Conservation (phyloP, 2,888 invertebrate species). For the Tetragnatha montana region DNA sequence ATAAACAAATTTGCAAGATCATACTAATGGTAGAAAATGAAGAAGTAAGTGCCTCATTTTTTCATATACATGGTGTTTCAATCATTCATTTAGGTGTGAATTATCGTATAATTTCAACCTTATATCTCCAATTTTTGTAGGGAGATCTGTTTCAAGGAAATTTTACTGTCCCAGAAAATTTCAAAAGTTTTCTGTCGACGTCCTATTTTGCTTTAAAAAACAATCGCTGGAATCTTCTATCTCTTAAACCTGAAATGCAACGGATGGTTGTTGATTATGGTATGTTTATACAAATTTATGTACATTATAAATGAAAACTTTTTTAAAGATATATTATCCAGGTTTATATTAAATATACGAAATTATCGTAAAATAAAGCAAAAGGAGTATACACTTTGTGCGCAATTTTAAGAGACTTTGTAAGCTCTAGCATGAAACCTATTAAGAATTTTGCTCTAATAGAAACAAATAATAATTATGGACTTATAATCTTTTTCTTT, state of each 20-base stretch:
- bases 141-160: constrained; percentile 31
- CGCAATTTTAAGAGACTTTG: too few species aligned
- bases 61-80: too few species aligned
- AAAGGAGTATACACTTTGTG: too few species aligned
- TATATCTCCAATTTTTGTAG: not conserved
- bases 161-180: not conserved
- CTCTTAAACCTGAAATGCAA: not conserved
- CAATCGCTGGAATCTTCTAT: constrained; percentile 15
- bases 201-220: not conserved
- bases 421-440: too few species aligned
- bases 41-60: constrained; percentile 11
- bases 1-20: constrained; percentile 28
- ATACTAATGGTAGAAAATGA: constrained; percentile 11
- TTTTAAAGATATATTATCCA: too few species aligned
- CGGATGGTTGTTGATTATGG: constrained; percentile 26
- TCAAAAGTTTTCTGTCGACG: not conserved
- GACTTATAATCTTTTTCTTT: not conserved
- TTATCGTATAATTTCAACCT: not conserved
- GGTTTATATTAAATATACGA: too few species aligned
- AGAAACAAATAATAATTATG: not conserved
- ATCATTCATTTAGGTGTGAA: too few species aligned
- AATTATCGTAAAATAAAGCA: too few species aligned
- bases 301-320: too few species aligned
- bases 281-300: not conserved
- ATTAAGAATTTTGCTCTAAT: too few species aligned